A percentile compares a stretch with the other conserved stretches of the same genome.
Conservation (phyloP, 2,888 invertebrate genomes). For the Teleiodes luculella region DNA sequence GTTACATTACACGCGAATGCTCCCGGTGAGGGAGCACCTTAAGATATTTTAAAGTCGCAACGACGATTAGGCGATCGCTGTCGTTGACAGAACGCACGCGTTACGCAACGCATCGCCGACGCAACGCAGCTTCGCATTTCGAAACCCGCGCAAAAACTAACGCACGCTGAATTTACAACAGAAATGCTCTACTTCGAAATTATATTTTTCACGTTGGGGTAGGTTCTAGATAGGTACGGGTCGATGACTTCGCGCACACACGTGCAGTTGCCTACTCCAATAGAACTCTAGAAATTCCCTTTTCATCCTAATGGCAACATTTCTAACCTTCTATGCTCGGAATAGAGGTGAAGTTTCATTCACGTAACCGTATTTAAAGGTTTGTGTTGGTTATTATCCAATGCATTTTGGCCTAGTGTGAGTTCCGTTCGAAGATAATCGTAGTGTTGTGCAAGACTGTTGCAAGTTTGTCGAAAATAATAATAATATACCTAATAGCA, state of each 20-base stretch:
- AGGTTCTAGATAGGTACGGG: conserved; percentile 62
- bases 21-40: too few relatives aligned
- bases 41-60: conserved; percentile 5
- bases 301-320: conserved; percentile 18
- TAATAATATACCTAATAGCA: conserved; percentile 29
- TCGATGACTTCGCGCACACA: conserved; percentile 59
- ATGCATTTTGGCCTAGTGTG: conserved; percentile 52
- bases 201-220: conserved; percentile 69
- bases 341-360: conserved; percentile 35
- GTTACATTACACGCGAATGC: too few relatives aligned
- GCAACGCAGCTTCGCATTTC: conserved; percentile 13
- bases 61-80: neutral
- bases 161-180: conserved; percentile 36
- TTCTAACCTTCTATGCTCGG: fast-evolving
- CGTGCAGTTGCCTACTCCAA: conserved; percentile 21
- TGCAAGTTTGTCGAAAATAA: conserved; percentile 57
- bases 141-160: conserved; percentile 29
- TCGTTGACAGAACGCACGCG: conserved; percentile 3
- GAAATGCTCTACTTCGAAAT: conserved; percentile 33
- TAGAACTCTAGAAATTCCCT: conserved; percentile 24
- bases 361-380: conserved; percentile 29
- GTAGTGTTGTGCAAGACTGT: conserved; percentile 63
- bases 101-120: neutral
- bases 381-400: conserved; percentile 49
- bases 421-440: conserved; percentile 52